phyloP scores from a whole-genome alignment of 30 jellyfish, hydroid and myxozoan species.

The Sanderia malayensis region DNA sequence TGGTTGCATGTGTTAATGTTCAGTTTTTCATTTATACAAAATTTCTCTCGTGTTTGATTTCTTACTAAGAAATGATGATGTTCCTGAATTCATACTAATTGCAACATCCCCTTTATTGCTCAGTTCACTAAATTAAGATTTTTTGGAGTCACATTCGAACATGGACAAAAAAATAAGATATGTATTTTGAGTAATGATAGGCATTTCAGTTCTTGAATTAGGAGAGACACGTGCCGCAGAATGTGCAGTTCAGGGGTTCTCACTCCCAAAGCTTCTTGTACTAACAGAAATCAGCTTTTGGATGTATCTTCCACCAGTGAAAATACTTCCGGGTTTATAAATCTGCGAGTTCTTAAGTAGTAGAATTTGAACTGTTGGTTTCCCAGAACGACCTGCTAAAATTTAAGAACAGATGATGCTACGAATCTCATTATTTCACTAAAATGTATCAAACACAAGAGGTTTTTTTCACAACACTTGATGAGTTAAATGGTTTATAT shows the following conservation, averaged over 20 bases:
- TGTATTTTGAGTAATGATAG: not conserved
- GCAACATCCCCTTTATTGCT: not conserved
- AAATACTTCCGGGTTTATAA: not conserved
- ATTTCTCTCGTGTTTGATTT: not conserved
- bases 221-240: not conserved
- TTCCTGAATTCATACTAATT: not conserved
- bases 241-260: too few relatives aligned
- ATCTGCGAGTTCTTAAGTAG: not conserved
- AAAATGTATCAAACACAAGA: not conserved
- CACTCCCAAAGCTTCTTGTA: not conserved
- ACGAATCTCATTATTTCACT: not conserved
- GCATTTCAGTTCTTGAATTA: not conserved
- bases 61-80: not conserved
- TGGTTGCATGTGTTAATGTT: not conserved
- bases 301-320: not conserved
- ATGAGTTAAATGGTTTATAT: not conserved
- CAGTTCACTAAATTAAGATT: too few relatives aligned
- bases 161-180: too few relatives aligned
- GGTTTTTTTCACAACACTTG: conserved; percentile 5
- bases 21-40: not conserved
- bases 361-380: not conserved
- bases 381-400: not conserved
- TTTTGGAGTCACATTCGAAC: too few relatives aligned
- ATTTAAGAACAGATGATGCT: not conserved
- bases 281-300: not conserved